phyloP scores from a whole-genome alignment of 2,113 vertebrate species.

The Bubalus kerabau region DNA sequence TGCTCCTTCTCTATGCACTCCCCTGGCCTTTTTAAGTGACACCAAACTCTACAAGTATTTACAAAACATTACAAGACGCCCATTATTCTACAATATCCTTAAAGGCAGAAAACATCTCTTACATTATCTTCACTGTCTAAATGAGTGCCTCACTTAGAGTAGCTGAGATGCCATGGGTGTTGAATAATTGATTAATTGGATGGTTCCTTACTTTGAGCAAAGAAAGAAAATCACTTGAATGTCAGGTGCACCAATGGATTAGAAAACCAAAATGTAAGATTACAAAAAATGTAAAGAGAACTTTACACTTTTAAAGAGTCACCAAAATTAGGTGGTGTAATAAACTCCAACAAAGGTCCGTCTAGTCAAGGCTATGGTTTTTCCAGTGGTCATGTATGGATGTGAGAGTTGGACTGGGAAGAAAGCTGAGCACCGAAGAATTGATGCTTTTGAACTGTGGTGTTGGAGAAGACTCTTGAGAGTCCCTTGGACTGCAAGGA shows the following conservation, averaged over 20 bases:
- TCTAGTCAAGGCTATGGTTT: too few species aligned
- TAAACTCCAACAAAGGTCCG: neutral
- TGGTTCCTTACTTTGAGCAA: neutral
- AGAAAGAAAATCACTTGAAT: neutral
- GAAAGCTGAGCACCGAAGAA: too few species aligned
- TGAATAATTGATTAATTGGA: neutral
- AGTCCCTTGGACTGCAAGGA: too few species aligned
- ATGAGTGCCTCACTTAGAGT: neutral
- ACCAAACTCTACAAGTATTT: too few species aligned
- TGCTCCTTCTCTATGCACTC: rapidly evolving
- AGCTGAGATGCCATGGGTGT: rapidly evolving
- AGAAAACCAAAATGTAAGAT: neutral
- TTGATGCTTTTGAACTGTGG: too few species aligned
- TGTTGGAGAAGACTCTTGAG: too few species aligned
- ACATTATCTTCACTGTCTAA: neutral
- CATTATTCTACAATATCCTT: neutral
- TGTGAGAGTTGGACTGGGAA: too few species aligned
- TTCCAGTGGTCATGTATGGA: too few species aligned
- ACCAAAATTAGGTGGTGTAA: neutral
- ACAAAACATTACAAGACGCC: neutral
- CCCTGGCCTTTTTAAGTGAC: too few species aligned
- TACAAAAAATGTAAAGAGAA: neutral
- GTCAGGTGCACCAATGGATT: neutral
- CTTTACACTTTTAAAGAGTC: neutral
- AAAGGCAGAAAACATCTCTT: neutral